phyloP scores from a whole-genome alignment of 64 coral and sea anemone genomes.

The Orbicella faveolata region DNA sequence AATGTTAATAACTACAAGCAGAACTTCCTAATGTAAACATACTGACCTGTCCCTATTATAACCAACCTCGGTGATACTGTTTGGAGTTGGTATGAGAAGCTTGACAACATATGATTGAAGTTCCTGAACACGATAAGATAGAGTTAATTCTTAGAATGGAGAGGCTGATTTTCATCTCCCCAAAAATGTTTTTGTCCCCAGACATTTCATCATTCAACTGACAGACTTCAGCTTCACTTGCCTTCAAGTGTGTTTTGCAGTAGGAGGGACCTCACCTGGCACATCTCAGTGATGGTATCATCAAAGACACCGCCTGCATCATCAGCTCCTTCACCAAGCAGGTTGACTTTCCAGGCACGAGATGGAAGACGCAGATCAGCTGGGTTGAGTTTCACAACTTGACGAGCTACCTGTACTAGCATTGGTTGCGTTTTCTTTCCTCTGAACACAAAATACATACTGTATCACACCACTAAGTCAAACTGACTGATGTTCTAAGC shows the following conservation, averaged over 20 bases:
- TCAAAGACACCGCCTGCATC: slow-evolving; percentile 93
- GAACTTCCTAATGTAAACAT: background rate
- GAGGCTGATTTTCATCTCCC: too few species aligned
- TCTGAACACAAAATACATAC: slow-evolving; percentile 14
- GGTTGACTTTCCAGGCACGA: slow-evolving; percentile 90
- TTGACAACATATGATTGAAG: slow-evolving; percentile 60
- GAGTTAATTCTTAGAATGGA: too few species aligned
- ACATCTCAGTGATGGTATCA: slow-evolving; percentile 94
- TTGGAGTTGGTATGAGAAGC: slow-evolving; percentile 69
- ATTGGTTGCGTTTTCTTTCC: slow-evolving; percentile 80
- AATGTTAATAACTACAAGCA: background rate
- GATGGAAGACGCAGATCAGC: slow-evolving; percentile 79
- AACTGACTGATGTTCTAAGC: too few species aligned
- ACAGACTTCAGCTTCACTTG: too few species aligned
- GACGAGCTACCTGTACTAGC: slow-evolving; percentile 73
- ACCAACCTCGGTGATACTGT: slow-evolving; percentile 71
- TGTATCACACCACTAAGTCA: too few species aligned
- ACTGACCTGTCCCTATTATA: slow-evolving; percentile 83
- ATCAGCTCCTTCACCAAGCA: slow-evolving; percentile 89
- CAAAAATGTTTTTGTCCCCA: too few species aligned
- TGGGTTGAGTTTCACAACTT: slow-evolving; percentile 80
- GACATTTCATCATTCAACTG: too few species aligned
- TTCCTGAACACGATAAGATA: slow-evolving; percentile 33
- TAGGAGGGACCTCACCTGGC: slow-evolving; percentile 47
- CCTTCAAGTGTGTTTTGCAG: background rate